These are phyloP conservation scores for Caloenas nicobarica DNA, from an alignment of 2,113 vertebrate genomes.

Conservation along the genomic window DNA sequence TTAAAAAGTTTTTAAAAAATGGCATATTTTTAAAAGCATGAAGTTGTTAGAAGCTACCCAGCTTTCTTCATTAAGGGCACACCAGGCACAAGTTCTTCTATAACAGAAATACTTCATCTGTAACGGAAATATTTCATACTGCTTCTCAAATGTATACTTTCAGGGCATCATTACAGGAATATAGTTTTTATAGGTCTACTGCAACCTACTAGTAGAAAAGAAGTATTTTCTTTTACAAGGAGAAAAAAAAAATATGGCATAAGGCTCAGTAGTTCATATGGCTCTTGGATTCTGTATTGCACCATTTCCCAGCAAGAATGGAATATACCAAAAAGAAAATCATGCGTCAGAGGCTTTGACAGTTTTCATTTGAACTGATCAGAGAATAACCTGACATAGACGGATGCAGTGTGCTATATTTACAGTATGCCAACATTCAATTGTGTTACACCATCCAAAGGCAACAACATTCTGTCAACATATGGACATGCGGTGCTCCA, in stretches of 20 bases:
- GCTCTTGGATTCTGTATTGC: not conserved
- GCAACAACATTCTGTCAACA: not conserved
- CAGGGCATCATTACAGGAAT: not conserved
- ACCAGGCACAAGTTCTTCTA: not conserved
- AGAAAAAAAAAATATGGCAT: not conserved
- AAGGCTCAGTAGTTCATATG: not conserved
- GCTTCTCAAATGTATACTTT: not conserved
- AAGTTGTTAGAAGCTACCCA: not conserved
- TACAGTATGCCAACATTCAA: not conserved
- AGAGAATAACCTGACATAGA: conserved; percentile 1
- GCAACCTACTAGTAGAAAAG: not conserved
- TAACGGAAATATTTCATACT: not conserved
- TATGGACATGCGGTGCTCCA: not conserved
- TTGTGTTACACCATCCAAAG: not conserved
- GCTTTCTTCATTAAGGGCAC: not conserved
- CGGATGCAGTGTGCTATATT: not conserved
- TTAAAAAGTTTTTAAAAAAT: too few species aligned
- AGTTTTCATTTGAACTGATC: not conserved
- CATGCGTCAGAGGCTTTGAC: not conserved
- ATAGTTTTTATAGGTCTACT: not conserved
- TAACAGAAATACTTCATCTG: too few species aligned
- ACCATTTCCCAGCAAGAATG: not conserved
- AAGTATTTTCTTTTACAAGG: not conserved
- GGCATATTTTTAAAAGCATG: not conserved
- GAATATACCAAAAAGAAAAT: not conserved